A percentile compares a stretch with the other conserved stretches of the same genome.
These are phyloP conservation scores for Promerops cafer DNA, from an alignment of 2,113 vertebrate species.

Conservation along the genomic window DNA sequence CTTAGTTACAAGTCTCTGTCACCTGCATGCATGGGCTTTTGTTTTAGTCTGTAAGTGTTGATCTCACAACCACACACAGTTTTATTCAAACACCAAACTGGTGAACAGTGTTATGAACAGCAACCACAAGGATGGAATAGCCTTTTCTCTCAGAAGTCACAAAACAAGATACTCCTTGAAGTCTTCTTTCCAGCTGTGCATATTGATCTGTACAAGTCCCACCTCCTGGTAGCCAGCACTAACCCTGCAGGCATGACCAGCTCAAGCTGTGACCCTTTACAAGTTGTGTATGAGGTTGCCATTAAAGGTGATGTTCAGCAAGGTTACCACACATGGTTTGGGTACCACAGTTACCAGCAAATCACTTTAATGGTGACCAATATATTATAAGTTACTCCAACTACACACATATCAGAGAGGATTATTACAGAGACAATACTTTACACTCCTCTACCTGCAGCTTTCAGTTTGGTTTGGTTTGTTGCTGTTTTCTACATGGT, in stretches of 20 bases:
- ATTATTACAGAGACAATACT: constrained; percentile 52
- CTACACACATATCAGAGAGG: constrained; percentile 57
- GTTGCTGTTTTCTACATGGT: constrained; percentile 65
- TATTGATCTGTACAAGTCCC: constrained; percentile 34
- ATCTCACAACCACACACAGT: constrained; percentile 62
- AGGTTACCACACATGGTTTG: neutral
- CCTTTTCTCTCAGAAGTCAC: constrained; percentile 46
- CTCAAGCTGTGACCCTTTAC: constrained; percentile 46
- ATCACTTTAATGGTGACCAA: constrained; percentile 61
- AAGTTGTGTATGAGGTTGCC: constrained; percentile 32
- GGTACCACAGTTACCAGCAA: constrained; percentile 38
- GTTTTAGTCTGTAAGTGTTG: constrained; percentile 50
- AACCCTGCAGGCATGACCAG: constrained; percentile 5
- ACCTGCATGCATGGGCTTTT: constrained; percentile 62
- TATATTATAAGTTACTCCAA: constrained; percentile 59
- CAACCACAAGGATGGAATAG: constrained; percentile 50
- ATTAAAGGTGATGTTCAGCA: constrained; percentile 48
- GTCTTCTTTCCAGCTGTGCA: constrained; percentile 45
- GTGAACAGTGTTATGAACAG: constrained; percentile 57
- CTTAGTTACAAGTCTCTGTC: constrained; percentile 55
- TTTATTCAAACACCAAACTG: constrained; percentile 68
- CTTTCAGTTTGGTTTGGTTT: constrained; percentile 71
- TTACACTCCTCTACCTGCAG: constrained; percentile 49
- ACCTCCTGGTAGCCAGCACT: constrained; percentile 19
- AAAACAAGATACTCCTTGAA: constrained; percentile 37